Conservation (phyloP, 2,113 vertebrate species). For the Periophthalmus modestus region DNA sequence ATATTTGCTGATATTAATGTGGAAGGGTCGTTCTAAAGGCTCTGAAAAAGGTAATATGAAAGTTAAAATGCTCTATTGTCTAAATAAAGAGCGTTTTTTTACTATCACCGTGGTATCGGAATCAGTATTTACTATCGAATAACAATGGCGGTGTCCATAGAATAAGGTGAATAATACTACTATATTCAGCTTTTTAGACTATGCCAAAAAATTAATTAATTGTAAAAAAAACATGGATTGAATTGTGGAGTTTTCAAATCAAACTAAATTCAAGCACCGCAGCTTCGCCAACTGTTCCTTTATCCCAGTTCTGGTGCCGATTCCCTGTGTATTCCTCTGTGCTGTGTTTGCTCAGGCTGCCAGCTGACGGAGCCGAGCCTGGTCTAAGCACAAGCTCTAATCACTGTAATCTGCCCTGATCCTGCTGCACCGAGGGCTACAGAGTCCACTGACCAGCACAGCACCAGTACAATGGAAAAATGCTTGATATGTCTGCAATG, state of each 20-base stretch:
- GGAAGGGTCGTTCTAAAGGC: too few species aligned
- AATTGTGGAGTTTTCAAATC: not conserved
- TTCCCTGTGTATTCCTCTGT: constrained; percentile 50
- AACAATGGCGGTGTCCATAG: too few species aligned
- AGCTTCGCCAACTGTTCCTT: not conserved
- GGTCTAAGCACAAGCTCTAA: constrained; percentile 72
- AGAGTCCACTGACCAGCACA: constrained; percentile 34
- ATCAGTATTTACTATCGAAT: too few species aligned
- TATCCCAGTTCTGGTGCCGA: constrained; percentile 17
- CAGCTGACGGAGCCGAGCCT: constrained; percentile 66
- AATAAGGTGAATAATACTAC: too few species aligned
- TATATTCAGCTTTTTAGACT: not conserved
- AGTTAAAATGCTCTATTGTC: too few species aligned
- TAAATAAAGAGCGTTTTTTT: too few species aligned
- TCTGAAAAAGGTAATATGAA: too few species aligned
- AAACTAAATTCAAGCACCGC: constrained; percentile 13
- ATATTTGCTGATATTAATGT: too few species aligned
- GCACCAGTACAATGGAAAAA: not conserved
- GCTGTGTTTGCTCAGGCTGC: constrained; percentile 59
- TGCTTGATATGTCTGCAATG: not conserved
- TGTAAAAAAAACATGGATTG: not conserved
- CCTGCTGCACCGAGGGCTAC: constrained; percentile 41
- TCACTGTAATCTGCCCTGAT: constrained; percentile 73
- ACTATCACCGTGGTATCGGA: too few species aligned
- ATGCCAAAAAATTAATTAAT: too few species aligned